phyloP scores from a whole-genome alignment of 2,888 invertebrate genomes.

The Hirtodrosophila alboralis region DNA sequence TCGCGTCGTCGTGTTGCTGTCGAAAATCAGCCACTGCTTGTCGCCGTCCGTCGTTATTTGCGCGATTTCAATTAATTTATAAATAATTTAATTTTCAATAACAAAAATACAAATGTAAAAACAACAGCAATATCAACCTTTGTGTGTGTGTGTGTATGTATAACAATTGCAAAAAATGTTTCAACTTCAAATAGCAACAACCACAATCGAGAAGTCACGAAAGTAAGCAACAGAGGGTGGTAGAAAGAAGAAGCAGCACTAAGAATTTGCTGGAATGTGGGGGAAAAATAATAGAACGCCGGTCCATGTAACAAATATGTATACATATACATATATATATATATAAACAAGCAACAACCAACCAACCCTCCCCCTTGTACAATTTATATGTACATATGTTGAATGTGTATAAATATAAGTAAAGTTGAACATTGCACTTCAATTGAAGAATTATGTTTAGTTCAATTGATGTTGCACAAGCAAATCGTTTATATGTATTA shows the following conservation, averaged over 20 bases:
- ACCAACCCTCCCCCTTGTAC: conserved; percentile 9
- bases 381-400: conserved; percentile 37
- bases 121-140: conserved; percentile 32
- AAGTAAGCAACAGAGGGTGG: conserved; percentile 45
- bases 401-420: conserved; percentile 20
- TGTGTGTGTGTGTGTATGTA: conserved; percentile 26
- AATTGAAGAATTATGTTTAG: no score
- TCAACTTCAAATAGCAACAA: conserved; percentile 30
- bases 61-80: conserved; percentile 70
- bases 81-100: conserved; percentile 52
- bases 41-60: conserved; percentile 43
- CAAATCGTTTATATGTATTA: conserved; percentile 10
- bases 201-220: conserved; percentile 8
- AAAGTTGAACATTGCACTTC: no score
- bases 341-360: conserved; percentile 20
- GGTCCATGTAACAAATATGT: conserved; percentile 41
- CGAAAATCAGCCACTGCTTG: conserved; percentile 36
- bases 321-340: no score
- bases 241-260: conserved; percentile 36
- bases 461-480: no score
- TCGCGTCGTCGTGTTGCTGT: conserved; percentile 35
- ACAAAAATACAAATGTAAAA: conserved; percentile 39
- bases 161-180: conserved; percentile 37
- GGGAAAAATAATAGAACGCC: conserved; percentile 46
- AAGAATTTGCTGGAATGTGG: conserved; percentile 63